phyloP scores from a whole-genome alignment of 2,797 vertebrate species.

The Silurus aristotelis region DNA sequence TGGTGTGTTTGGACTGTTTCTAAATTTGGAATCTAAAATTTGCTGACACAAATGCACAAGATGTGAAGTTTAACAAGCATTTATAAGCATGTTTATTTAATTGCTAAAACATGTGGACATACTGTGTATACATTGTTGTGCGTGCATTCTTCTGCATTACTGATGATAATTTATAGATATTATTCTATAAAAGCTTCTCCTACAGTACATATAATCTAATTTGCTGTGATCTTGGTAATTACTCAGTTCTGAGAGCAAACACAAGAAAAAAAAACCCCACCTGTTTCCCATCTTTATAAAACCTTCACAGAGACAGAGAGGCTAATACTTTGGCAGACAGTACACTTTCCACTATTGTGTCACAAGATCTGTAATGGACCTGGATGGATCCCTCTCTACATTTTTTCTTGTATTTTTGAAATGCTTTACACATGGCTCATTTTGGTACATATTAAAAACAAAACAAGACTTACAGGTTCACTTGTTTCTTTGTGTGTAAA shows the following conservation, averaged over 20 bases:
- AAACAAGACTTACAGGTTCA: background rate
- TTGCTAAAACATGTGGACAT: too few species aligned
- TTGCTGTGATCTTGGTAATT: conserved; percentile 45
- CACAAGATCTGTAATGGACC: background rate
- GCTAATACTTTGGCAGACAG: conserved; percentile 33
- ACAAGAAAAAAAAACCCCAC: conserved; percentile 29
- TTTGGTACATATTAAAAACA: background rate
- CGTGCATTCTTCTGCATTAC: conserved; percentile 2
- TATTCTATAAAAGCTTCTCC: conserved; percentile 45
- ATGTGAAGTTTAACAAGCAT: too few species aligned
- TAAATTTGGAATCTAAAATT: background rate
- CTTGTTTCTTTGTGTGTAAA: conserved; percentile 2
- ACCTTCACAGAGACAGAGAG: conserved; percentile 20
- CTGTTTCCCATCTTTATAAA: conserved; percentile 47
- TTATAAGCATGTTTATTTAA: too few species aligned
- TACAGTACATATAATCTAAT: conserved; percentile 48
- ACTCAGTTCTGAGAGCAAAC: conserved; percentile 29
- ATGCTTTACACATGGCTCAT: background rate
- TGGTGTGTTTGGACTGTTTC: too few species aligned
- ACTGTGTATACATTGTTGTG: too few species aligned
- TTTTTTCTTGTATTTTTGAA: background rate
- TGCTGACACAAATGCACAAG: background rate
- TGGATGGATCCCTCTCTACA: conserved; percentile 2
- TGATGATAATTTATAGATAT: conserved; percentile 40
- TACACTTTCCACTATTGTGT: background rate